A percentile compares a stretch with the other conserved stretches of the same genome.
Evolutionary conservation across 2,797 vertebrate species (phyloP).

Genomic region (Phrynocephalus forsythii): DNA sequence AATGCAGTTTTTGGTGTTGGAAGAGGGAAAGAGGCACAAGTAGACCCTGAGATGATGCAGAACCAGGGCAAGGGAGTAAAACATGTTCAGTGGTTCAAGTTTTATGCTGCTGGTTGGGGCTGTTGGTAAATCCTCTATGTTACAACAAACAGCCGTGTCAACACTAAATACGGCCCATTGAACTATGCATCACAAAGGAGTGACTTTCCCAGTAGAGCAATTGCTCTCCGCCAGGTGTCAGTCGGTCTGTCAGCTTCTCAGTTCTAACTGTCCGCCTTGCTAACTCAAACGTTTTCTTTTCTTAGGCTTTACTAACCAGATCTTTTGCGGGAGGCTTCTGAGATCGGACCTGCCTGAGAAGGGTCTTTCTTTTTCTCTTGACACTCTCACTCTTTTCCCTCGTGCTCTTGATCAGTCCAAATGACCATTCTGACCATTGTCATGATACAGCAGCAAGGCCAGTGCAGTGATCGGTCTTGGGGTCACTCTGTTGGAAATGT

Average conservation of each 20-base stretch:
- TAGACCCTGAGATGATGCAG: background rate
- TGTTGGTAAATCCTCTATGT: background rate
- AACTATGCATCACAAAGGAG: background rate
- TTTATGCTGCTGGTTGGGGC: background rate
- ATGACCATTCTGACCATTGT: background rate
- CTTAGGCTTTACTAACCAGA: constrained; percentile 19
- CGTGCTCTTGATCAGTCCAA: background rate
- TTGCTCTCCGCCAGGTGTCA: background rate
- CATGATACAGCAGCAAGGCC: background rate
- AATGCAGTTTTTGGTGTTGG: background rate
- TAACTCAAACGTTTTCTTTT: constrained; percentile 13
- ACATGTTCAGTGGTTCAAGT: background rate
- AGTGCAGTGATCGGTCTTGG: background rate
- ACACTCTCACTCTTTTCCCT: background rate
- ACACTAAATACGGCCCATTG: background rate
- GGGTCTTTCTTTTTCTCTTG: background rate
- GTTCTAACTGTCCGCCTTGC: background rate
- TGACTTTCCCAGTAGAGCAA: background rate
- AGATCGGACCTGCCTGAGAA: background rate
- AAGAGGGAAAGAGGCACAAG: background rate
- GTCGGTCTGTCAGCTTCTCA: background rate
- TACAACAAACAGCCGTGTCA: background rate
- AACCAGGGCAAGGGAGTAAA: background rate
- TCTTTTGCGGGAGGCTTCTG: background rate
- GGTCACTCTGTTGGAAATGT: background rate